These are phyloP conservation scores for Eupithecia centaureata DNA, from an alignment of 2,888 invertebrate species.

Conservation along the genomic window DNA sequence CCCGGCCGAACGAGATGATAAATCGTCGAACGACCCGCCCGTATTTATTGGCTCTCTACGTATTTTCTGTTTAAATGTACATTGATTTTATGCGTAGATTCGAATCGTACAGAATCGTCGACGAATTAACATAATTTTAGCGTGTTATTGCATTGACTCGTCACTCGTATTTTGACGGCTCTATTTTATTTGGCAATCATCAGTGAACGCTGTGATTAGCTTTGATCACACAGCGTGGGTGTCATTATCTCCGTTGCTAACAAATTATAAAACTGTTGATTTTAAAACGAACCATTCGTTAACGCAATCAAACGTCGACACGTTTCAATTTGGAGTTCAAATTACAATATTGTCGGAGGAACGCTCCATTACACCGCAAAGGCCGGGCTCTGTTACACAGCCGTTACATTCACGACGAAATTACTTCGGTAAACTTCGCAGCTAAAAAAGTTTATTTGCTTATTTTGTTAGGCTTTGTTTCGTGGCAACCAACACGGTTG, in stretches of 20 bases:
- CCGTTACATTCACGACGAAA: conserved; percentile 43
- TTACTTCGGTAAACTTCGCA: conserved; percentile 45
- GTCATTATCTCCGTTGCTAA: conserved; percentile 29
- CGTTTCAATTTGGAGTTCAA: conserved; percentile 48
- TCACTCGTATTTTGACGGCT: conserved; percentile 52
- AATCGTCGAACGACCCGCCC: conserved; percentile 68
- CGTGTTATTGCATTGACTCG: conserved; percentile 68
- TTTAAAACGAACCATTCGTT: conserved; percentile 41
- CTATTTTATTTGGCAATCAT: conserved; percentile 49
- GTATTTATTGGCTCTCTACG: conserved; percentile 72
- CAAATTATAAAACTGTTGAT: conserved; percentile 36
- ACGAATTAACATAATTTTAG: conserved; percentile 80
- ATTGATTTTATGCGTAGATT: conserved; percentile 81
- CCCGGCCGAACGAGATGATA: conserved; percentile 74
- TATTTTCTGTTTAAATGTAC: conserved; percentile 79
- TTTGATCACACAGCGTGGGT: conserved; percentile 30
- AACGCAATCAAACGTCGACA: conserved; percentile 45
- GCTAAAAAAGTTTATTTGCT: conserved; percentile 42
- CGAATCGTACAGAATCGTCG: conserved; percentile 77
- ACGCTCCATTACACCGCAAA: conserved; percentile 51
- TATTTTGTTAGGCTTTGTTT: conserved; percentile 42
- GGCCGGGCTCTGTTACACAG: conserved; percentile 43
- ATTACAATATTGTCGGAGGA: conserved; percentile 52
- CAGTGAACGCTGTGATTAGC: conserved; percentile 36
- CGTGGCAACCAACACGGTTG: conserved; percentile 28